Conservation (phyloP, 2,797 vertebrate genomes). For the Tapera naevia region DNA sequence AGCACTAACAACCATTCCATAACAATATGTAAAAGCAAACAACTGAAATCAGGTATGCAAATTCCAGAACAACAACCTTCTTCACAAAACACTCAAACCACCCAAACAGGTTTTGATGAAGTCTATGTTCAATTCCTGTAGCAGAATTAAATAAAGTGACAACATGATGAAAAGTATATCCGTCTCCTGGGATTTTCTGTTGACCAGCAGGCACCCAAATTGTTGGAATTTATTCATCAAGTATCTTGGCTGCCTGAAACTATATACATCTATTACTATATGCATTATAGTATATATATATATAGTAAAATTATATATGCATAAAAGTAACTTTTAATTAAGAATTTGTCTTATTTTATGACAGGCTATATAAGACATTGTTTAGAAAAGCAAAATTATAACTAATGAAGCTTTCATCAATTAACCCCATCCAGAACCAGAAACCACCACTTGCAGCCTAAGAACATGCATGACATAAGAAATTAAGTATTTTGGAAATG, state of each 20-base stretch:
- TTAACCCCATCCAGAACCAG: not conserved
- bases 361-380: not conserved
- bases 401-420: not conserved
- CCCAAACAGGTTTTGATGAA: not conserved
- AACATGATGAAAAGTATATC: not conserved
- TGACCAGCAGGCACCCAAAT: not conserved
- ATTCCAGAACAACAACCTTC: not conserved
- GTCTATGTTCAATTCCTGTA: not conserved
- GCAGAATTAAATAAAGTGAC: not conserved
- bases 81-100: not conserved
- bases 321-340: not conserved
- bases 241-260: not conserved
- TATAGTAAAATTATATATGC: too few relatives aligned
- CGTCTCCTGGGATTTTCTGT: not conserved
- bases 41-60: not conserved
- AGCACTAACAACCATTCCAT: not conserved
- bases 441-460: not conserved
- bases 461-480: not conserved
- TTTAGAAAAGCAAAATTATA: constrained; percentile 12
- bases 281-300: too few relatives aligned
- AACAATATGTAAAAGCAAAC: not conserved
- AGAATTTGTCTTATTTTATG: not conserved
- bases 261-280: too few relatives aligned
- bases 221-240: not conserved
- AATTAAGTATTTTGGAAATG: constrained; percentile 48